These are phyloP conservation scores for Chaetogeoica ovagalla DNA, from an alignment of 2,888 invertebrate species.

Conservation along the genomic window DNA sequence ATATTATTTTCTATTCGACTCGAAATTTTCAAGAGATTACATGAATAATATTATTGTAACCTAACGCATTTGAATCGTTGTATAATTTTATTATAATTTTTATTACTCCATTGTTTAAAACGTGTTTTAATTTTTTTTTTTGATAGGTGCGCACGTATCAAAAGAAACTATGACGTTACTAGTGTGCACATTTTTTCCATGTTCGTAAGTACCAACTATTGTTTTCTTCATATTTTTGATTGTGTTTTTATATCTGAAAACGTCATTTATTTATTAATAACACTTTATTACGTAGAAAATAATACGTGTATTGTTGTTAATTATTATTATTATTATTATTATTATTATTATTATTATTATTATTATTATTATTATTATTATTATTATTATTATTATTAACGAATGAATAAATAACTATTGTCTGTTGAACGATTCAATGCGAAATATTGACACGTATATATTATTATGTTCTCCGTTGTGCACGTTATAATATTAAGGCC, in stretches of 20 bases:
- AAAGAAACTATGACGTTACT: slow-evolving; percentile 1
- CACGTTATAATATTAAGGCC: neutral
- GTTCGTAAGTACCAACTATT: neutral
- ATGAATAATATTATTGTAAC: neutral
- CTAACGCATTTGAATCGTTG: neutral
- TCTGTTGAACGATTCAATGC: neutral
- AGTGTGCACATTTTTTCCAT: no score
- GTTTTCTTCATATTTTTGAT: neutral
- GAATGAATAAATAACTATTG: neutral
- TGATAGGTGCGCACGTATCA: neutral
- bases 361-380: neutral
- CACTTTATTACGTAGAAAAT: no score
- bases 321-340: neutral
- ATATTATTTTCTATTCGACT: neutral
- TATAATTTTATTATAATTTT: neutral
- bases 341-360: neutral
- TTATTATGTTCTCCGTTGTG: neutral
- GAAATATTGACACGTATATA: neutral
- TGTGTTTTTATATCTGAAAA: neutral
- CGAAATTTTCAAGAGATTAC: neutral
- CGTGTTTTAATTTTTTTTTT: neutral
- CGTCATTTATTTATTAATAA: no score
- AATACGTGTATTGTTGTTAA: no score
- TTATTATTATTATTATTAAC: neutral
- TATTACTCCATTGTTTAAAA: neutral